Conservation (phyloP, 2,113 vertebrate species). For the Cynopterus brachyotis region DNA sequence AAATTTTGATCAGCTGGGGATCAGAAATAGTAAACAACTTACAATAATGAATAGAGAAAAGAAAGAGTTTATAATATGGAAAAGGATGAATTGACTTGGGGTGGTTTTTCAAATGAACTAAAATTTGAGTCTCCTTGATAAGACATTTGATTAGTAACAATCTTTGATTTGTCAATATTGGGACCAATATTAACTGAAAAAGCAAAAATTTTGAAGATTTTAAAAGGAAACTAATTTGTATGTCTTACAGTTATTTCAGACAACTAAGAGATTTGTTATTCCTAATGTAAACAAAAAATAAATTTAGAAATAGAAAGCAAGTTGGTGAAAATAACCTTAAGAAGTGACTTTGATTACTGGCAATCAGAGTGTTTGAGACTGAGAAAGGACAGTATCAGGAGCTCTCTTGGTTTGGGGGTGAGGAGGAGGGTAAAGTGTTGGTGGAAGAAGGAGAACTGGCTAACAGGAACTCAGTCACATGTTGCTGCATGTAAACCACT, state of each 20-base stretch:
- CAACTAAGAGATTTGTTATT: slow-evolving; percentile 18
- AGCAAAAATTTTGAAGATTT: slow-evolving; percentile 30
- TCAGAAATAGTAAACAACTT: neutral
- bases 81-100: neutral
- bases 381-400: neutral
- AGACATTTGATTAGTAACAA: neutral
- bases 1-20: neutral
- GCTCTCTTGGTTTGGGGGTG: neutral
- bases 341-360: neutral
- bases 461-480: neutral
- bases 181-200: neutral
- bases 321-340: neutral
- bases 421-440: neutral
- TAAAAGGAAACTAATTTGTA: neutral
- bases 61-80: neutral
- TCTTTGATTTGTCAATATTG: neutral
- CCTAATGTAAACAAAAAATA: neutral
- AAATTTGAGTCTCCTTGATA: neutral
- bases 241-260: neutral
- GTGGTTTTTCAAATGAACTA: neutral
- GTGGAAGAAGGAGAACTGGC: neutral
- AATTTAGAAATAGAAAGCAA: slow-evolving; percentile 5
- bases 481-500: neutral
- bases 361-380: neutral
- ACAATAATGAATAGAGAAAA: neutral